Percentiles rank a stretch among this genome's conserved stretches.
phyloP scores from a whole-genome alignment of 1,140 invertebrate genomes.

The Sweltsa coloradensis region DNA sequence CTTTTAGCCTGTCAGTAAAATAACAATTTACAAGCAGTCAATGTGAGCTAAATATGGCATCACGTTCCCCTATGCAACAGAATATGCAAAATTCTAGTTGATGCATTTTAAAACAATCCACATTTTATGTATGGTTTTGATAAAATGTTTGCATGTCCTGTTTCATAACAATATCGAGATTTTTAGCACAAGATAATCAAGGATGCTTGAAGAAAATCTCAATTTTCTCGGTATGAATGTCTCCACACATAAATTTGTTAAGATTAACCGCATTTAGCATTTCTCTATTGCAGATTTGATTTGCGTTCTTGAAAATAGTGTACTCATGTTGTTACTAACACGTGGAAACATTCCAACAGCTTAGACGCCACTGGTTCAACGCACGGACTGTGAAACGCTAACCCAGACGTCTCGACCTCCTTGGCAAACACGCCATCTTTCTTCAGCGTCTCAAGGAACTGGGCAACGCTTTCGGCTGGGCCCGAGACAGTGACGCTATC shows the following conservation, averaged over 20 bases:
- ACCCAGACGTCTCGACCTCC: slow-evolving; percentile 65
- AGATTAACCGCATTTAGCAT: neutral
- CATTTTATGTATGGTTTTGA: too few species aligned
- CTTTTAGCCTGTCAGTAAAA: too few species aligned
- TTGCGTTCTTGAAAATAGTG: neutral
- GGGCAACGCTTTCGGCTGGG: slow-evolving; percentile 51
- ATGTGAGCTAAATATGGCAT: too few species aligned
- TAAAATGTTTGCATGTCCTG: too few species aligned
- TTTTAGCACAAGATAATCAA: too few species aligned
- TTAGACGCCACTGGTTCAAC: slow-evolving; percentile 37
- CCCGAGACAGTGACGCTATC: slow-evolving; percentile 82
- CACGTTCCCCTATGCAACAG: too few species aligned
- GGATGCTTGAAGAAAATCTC: neutral
- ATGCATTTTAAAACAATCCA: too few species aligned
- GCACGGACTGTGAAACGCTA: slow-evolving; percentile 64
- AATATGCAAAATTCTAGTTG: too few species aligned
- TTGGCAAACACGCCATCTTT: slow-evolving; percentile 67
- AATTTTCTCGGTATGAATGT: neutral
- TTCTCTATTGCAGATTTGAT: neutral
- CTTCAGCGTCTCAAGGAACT: slow-evolving; percentile 56
- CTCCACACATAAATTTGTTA: neutral
- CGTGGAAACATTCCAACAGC: slow-evolving; percentile 33
- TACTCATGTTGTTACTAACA: too few species aligned
- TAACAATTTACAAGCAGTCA: too few species aligned
- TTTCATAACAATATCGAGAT: too few species aligned